These are phyloP conservation scores for Lontra canadensis DNA, from an alignment of 2,113 vertebrate species.

Conservation along the genomic window DNA sequence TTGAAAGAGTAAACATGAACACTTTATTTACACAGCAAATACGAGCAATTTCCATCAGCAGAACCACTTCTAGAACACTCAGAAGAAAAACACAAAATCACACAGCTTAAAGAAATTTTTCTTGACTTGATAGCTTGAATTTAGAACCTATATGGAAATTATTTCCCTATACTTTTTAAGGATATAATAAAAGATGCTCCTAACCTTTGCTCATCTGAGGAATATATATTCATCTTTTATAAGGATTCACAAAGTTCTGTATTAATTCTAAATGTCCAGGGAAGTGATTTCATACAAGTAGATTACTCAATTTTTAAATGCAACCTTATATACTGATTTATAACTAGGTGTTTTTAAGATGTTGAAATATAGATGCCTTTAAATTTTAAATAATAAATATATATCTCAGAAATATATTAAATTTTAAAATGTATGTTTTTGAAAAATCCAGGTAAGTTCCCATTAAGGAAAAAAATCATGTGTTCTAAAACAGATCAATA, in stretches of 20 bases:
- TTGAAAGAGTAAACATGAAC: slow-evolving; percentile 44
- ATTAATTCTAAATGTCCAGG: slow-evolving; percentile 8
- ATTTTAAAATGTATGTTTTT: slow-evolving; percentile 37
- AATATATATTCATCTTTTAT: slow-evolving; percentile 1
- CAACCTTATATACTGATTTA: slow-evolving; percentile 24
- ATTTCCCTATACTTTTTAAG: background rate
- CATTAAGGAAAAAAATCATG: slow-evolving; percentile 47
- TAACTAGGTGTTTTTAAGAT: slow-evolving; percentile 30
- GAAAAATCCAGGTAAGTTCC: slow-evolving; percentile 26
- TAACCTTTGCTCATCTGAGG: slow-evolving; percentile 13
- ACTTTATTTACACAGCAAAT: slow-evolving; percentile 23
- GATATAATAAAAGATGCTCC: background rate
- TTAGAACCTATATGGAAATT: slow-evolving; percentile 42
- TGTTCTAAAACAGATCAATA: slow-evolving; percentile 35
- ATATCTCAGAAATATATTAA: slow-evolving; percentile 45
- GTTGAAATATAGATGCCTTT: slow-evolving; percentile 14
- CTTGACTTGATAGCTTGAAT: slow-evolving; percentile 41
- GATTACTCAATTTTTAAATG: slow-evolving; percentile 47
- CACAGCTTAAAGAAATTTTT: slow-evolving; percentile 31
- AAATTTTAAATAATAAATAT: slow-evolving; percentile 45
- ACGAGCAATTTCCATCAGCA: slow-evolving; percentile 1
- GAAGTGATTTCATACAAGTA: background rate
- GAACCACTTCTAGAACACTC: background rate
- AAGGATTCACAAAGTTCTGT: background rate
- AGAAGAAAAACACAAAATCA: slow-evolving; percentile 41